Percentiles rank a stretch among this genome's conserved stretches.
Conservation (phyloP, 2,888 invertebrate genomes). For the Alviniconcha strummeri region DNA sequence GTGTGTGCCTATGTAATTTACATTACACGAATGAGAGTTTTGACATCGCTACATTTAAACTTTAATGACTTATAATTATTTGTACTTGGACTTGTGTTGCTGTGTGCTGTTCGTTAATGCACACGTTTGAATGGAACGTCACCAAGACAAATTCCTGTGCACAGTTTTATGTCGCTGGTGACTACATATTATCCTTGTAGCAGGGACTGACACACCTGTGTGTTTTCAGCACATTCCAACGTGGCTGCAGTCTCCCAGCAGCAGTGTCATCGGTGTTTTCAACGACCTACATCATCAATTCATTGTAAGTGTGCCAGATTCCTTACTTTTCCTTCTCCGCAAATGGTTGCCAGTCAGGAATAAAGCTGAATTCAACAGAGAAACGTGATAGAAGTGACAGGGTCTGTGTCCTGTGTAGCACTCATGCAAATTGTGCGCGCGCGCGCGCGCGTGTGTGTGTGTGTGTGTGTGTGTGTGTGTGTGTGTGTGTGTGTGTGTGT, state of each 20-base stretch:
- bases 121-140: no score
- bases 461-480: neutral
- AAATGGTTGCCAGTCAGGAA: neutral
- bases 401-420: no score
- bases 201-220: no score
- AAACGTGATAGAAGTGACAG: neutral
- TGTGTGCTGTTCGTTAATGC: no score
- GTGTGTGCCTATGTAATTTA: neutral
- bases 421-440: neutral
- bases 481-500: neutral
- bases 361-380: neutral
- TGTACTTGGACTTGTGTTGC: no score
- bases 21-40: neutral
- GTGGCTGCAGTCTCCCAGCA: conserved; percentile 27
- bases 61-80: no score
- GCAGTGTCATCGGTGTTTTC: conserved; percentile 27
- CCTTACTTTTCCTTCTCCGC: no score
- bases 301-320: conserved; percentile 14
- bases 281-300: conserved; percentile 29
- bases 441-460: neutral
- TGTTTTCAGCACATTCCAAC: conserved; percentile 28
- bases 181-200: no score
- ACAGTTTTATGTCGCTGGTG: no score
- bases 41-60: neutral
- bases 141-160: no score